These are phyloP conservation scores for Polyodon spathula DNA, from an alignment of 2,113 vertebrate genomes.

Conservation along the genomic window DNA sequence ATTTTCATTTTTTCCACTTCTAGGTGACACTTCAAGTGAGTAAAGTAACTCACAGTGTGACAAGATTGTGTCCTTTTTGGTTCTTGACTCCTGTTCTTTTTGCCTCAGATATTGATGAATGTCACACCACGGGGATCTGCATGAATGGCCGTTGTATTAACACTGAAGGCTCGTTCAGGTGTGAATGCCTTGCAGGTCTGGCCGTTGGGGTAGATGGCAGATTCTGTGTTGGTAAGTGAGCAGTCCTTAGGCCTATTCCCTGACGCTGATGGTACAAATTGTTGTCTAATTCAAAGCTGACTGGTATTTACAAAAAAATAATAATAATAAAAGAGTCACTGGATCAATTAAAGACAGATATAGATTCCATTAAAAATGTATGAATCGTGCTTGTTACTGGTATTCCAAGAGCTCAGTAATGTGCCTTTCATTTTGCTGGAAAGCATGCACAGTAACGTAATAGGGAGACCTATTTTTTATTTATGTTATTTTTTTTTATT, in stretches of 20 bases:
- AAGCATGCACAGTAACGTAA: no score
- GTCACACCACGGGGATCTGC: constrained; percentile 56
- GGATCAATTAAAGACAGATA: neutral
- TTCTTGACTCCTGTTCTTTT: neutral
- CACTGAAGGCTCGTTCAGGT: constrained; percentile 64
- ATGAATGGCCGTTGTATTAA: constrained; percentile 64
- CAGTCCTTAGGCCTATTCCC: no score
- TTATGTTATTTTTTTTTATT: no score
- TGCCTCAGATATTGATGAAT: constrained; percentile 56
- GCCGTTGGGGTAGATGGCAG: constrained; percentile 55
- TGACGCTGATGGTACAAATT: no score
- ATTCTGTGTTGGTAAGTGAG: constrained; percentile 57
- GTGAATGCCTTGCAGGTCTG: constrained; percentile 63
- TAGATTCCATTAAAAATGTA: neutral
- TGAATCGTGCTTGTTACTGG: constrained; percentile 7
- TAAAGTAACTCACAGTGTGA: no score
- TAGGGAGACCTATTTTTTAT: no score
- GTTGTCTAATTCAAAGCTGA: no score
- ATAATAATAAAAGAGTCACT: neutral
- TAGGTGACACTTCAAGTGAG: no score
- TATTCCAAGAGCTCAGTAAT: neutral
- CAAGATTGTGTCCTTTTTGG: neutral
- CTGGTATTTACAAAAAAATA: neutral
- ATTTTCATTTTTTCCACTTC: neutral
- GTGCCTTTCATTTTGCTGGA: neutral